Evolutionary conservation across 2,113 vertebrate species (phyloP).

Genomic region (Spea multiplicata): DNA sequence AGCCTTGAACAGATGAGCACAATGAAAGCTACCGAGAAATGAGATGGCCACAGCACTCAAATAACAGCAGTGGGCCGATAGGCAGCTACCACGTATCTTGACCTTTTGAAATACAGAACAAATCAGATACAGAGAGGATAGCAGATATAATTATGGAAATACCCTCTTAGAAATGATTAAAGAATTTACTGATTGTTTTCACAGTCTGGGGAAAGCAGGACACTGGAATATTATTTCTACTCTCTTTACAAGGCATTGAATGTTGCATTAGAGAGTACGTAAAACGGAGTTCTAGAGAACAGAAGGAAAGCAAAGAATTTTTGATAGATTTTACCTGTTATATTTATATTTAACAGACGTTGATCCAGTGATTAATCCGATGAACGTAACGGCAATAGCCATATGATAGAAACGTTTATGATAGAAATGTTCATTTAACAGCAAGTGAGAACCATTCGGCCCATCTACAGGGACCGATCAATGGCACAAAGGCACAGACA

Average conservation of each 20-base stretch:
- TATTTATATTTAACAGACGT: too few species aligned
- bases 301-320: neutral
- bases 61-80: slow-evolving; percentile 56
- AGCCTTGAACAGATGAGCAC: slow-evolving; percentile 64
- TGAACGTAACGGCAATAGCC: too few species aligned
- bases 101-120: slow-evolving; percentile 57
- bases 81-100: slow-evolving; percentile 60
- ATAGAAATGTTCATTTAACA: too few species aligned
- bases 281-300: slow-evolving; percentile 33
- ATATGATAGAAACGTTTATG: too few species aligned
- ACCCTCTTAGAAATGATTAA: slow-evolving; percentile 63
- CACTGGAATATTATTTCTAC: slow-evolving; percentile 33
- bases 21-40: slow-evolving; percentile 61
- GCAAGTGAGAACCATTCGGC: too few species aligned
- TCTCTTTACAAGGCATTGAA: slow-evolving; percentile 38
- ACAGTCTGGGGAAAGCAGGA: slow-evolving; percentile 55
- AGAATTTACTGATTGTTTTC: slow-evolving; percentile 68
- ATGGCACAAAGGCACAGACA: too few species aligned
- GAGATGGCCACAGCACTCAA: slow-evolving; percentile 56
- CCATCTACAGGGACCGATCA: too few species aligned
- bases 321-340: too few species aligned
- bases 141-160: slow-evolving; percentile 72
- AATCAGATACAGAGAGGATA: slow-evolving; percentile 47
- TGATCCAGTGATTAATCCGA: too few species aligned
- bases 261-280: neutral